Conservation (phyloP, 2,113 vertebrate genomes). For the Microcebus jonahi region DNA sequence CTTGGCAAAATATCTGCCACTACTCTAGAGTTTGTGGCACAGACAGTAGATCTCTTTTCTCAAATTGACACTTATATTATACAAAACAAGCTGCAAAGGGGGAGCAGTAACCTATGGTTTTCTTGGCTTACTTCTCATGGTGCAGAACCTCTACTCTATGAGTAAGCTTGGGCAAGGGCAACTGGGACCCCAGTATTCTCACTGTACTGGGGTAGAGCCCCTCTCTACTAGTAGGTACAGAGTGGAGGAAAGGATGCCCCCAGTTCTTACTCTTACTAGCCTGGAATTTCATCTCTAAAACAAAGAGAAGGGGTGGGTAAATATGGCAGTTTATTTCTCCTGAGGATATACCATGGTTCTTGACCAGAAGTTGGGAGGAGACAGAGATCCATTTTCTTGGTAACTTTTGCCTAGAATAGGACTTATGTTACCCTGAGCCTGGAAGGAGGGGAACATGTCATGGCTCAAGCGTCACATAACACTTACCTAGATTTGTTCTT, state of each 20-base stretch:
- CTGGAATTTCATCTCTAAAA: background rate
- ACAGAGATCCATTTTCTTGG: background rate
- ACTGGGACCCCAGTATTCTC: background rate
- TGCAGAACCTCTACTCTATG: background rate
- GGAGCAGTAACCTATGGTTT: background rate
- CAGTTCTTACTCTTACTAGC: background rate
- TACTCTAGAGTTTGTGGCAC: background rate
- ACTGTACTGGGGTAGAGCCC: background rate
- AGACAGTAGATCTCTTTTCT: background rate
- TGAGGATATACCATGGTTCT: background rate
- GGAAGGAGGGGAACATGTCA: fast-evolving
- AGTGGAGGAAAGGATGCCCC: background rate
- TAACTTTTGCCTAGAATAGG: background rate
- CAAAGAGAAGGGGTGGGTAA: background rate
- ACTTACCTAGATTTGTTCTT: background rate
- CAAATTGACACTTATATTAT: background rate
- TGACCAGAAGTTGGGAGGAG: background rate
- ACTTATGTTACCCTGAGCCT: background rate
- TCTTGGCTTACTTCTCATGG: background rate
- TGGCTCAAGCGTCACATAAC: background rate
- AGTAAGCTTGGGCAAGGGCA: background rate
- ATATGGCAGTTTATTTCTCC: background rate
- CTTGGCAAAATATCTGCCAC: background rate
- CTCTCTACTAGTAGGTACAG: background rate
- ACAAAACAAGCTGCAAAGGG: background rate